These are phyloP conservation scores for Perodicticus potto DNA, from an alignment of 2,797 vertebrate species.

Conservation along the genomic window DNA sequence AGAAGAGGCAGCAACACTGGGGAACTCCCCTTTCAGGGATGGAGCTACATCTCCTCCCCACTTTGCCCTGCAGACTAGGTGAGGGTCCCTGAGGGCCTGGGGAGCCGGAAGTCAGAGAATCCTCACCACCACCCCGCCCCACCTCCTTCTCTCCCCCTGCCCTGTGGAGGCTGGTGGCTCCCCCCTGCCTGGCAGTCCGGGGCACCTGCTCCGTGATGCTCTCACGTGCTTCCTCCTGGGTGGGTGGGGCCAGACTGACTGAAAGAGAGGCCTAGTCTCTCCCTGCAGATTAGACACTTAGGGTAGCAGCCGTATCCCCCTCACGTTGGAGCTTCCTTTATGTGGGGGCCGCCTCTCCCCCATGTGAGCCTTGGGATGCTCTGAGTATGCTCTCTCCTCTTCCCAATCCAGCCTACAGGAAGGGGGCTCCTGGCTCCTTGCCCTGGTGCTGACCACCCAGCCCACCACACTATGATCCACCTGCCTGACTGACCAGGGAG, in stretches of 20 bases:
- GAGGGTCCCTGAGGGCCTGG: background rate
- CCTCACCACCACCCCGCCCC: background rate
- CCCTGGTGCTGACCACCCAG: background rate
- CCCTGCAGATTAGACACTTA: background rate
- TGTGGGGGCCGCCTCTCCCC: background rate
- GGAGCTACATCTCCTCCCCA: background rate
- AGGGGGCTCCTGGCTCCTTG: background rate
- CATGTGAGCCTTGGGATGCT: rapidly evolving
- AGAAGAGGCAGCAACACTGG: too few species aligned
- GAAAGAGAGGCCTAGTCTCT: background rate
- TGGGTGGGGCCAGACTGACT: background rate
- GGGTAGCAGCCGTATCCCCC: background rate
- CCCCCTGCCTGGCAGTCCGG: background rate
- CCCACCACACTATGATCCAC: background rate
- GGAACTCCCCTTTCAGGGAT: background rate
- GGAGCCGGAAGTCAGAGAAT: background rate
- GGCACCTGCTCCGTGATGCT: background rate
- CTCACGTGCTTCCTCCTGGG: background rate
- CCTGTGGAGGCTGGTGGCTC: background rate
- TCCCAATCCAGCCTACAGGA: background rate
- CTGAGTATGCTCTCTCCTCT: background rate
- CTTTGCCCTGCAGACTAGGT: background rate
- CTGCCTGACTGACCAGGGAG: background rate
- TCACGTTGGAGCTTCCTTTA: too few species aligned
- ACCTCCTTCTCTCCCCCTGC: background rate